A percentile compares a stretch with the other conserved stretches of the same genome.
These are phyloP conservation scores for Eristalinus aeneus DNA, from an alignment of 2,888 invertebrate genomes.

Conservation along the genomic window DNA sequence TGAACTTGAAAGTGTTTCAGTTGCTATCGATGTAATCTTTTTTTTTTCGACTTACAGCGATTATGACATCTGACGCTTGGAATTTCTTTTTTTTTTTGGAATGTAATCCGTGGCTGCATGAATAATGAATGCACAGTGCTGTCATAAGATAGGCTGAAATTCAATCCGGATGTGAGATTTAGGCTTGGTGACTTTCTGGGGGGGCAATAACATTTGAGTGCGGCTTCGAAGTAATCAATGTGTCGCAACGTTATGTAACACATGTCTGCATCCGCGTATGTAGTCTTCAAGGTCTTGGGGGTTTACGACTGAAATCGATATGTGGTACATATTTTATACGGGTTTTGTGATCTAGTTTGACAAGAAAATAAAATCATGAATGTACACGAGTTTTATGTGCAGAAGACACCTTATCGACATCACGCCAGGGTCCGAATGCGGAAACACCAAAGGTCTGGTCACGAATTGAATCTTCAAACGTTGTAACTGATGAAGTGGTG, in stretches of 20 bases:
- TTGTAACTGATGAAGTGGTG: no score
- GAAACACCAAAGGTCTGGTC: no score
- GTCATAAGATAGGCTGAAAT: not conserved
- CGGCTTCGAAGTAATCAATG: not conserved
- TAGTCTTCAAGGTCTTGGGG: not conserved
- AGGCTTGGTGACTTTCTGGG: not conserved
- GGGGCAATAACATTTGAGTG: not conserved
- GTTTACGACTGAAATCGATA: not conserved
- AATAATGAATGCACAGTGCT: not conserved
- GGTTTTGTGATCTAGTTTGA: not conserved
- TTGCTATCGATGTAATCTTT: conserved; percentile 15
- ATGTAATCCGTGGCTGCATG: not conserved
- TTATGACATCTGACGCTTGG: not conserved
- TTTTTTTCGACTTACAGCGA: not conserved
- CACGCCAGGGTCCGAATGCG: not conserved
- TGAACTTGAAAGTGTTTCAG: conserved; percentile 38
- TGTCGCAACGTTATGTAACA: not conserved
- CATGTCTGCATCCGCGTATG: not conserved
- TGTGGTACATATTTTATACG: not conserved
- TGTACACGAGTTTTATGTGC: no score
- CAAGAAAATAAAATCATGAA: not conserved
- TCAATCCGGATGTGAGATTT: not conserved
- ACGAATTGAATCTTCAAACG: no score
- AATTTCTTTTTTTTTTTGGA: not conserved
- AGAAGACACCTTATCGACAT: no score